Base-by-base conservation (phyloP, 2,797 vertebrate species). In the Aldrovandia affinis region DNA sequence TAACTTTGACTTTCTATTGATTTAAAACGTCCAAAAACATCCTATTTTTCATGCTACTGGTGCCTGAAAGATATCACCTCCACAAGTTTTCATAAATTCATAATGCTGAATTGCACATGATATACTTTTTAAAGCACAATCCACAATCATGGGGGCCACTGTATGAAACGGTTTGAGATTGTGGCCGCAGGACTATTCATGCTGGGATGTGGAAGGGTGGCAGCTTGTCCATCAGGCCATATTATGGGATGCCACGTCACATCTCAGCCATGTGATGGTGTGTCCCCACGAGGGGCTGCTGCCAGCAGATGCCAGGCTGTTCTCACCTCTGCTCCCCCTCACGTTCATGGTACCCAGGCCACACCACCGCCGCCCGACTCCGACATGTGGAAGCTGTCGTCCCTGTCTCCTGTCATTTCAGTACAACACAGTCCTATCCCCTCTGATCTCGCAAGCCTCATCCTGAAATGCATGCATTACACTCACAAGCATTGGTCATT, bases 301-400 rank as follows among this genome's bases (percentile, higher is more conserved):
- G 85, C 87, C 85, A 83, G 50, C 44, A 61, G 30, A 78, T 75
- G 25, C 1, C 61, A 47, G 77, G 85, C 85, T 78, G n/a, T 44
- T 81, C 33, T 81, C 39, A 63, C 63, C 59, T 9, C 63, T 54
- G 10, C 36, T 28, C 52, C 52, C 50, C 65, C 44, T 33, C 33
- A 42, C 47, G 10, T 15, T 61, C 33, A 36, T n/a, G 30, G 54
- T 44, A 77, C 25, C 18, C 65, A 57, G n/a, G 59, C 25, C 22
- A 28, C 82, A 85, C 59, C 4, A 52, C 39, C 73, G 54, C 25
- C 55, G 52, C 33, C 68, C 68, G 70, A 44, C 25, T 20, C 50
- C 47, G 70, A 83, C 85, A 86, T 86, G 87, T 86, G 85, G 86
- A 87, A 80, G 70, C 81, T 84, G 86, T 88, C 86, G 73, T 85